Evolutionary conservation across 2,113 vertebrate genomes (phyloP).

Genomic region (Fulica atra): DNA sequence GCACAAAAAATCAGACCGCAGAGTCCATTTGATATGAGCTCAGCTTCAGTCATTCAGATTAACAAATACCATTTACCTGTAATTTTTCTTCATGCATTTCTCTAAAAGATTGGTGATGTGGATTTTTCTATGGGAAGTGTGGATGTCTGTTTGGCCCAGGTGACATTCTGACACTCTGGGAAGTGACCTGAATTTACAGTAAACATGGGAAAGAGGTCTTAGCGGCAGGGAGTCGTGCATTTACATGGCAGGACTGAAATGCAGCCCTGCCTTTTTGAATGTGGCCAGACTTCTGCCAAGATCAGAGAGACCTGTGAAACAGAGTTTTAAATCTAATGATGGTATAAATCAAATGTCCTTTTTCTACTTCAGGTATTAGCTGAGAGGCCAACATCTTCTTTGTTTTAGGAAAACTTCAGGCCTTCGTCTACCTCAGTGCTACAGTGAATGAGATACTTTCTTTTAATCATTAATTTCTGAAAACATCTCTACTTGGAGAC

Average conservation of each 20-base stretch:
- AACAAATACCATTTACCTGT: neutral
- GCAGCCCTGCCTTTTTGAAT: slow-evolving; percentile 52
- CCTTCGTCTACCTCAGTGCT: neutral
- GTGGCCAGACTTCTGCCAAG: neutral
- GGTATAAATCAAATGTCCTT: neutral
- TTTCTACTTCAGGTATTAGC: neutral
- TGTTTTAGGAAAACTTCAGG: neutral
- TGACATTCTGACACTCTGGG: slow-evolving; percentile 17
- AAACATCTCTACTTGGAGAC: neutral
- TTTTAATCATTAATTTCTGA: neutral
- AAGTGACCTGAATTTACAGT: slow-evolving; percentile 67
- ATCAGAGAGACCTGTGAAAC: neutral
- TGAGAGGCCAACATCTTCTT: neutral
- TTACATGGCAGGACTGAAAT: slow-evolving; percentile 3
- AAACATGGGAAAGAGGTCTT: slow-evolving; percentile 53
- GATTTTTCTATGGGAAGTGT: neutral
- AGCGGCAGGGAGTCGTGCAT: neutral
- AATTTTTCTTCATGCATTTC: neutral
- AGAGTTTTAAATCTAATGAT: neutral
- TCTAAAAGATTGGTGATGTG: neutral
- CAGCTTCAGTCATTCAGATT: slow-evolving; percentile 2
- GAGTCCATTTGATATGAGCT: neutral
- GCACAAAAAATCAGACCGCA: slow-evolving; percentile 23
- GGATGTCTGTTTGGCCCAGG: neutral
- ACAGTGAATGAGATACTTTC: neutral